Conservation (phyloP, 2,888 invertebrate genomes). For the Artemia sinica region DNA sequence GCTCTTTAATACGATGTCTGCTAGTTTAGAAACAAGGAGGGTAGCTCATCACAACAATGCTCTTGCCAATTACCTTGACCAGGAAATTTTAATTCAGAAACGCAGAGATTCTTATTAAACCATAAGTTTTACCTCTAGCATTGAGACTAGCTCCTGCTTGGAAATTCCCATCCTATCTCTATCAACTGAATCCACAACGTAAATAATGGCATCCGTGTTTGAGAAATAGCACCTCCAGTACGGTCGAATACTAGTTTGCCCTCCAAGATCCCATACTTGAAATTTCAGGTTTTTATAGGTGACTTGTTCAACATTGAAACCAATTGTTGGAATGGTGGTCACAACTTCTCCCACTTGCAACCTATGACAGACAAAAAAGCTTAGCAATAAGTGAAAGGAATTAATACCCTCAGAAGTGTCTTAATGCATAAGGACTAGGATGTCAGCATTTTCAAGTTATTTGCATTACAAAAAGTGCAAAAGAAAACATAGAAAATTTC, state of each 20-base stretch:
- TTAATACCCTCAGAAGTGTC: background rate
- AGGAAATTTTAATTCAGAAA: too few relatives aligned
- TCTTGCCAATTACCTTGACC: too few relatives aligned
- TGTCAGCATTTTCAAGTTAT: background rate
- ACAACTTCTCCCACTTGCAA: constrained; percentile 97
- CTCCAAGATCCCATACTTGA: constrained; percentile 97
- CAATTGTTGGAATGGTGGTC: constrained; percentile 95
- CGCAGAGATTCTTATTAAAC: background rate
- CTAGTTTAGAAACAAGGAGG: too few relatives aligned
- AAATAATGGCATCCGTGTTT: constrained; percentile 98
- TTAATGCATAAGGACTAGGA: background rate
- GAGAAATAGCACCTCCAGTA: constrained; percentile 99
- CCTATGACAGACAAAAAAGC: constrained; percentile 31
- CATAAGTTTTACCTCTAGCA: constrained; percentile 67
- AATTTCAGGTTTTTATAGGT: constrained; percentile 98
- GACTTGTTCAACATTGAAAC: constrained; percentile 97
- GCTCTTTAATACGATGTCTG: too few relatives aligned
- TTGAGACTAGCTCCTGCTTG: constrained; percentile 90
- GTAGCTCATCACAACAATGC: too few relatives aligned
- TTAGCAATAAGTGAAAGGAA: background rate
- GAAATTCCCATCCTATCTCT: constrained; percentile 96
- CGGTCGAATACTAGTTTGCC: constrained; percentile 95
- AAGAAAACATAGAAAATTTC: background rate
- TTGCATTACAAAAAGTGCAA: background rate
- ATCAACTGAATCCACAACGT: constrained; percentile 97